Conservation (phyloP, 2,113 vertebrate genomes). For the Aviceda subcristata region DNA sequence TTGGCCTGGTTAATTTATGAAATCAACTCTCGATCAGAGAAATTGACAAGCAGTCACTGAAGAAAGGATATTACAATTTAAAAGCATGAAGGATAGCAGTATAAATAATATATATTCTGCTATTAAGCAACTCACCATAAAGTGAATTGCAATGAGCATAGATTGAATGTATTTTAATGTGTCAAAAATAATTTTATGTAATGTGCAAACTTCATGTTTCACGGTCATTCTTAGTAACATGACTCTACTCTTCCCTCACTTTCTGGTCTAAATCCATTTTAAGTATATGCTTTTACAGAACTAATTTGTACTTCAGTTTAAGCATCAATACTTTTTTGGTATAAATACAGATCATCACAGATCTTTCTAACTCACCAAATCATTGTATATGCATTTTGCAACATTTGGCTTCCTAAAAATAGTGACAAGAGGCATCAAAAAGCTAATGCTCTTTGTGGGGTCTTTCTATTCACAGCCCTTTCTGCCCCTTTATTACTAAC, state of each 20-base stretch:
- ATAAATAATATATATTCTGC: conserved; percentile 71
- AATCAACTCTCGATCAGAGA: conserved; percentile 75
- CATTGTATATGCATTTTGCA: not conserved
- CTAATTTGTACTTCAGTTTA: not conserved
- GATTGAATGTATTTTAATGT: conserved; percentile 47
- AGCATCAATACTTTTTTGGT: not conserved
- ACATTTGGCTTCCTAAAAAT: not conserved
- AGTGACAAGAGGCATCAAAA: not conserved
- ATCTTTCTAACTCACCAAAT: not conserved
- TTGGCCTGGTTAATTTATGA: conserved; percentile 75
- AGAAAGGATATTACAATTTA: conserved; percentile 72
- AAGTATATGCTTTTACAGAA: not conserved
- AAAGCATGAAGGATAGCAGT: conserved; percentile 71
- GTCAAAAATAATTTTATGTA: conserved; percentile 61
- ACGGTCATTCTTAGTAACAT: conserved; percentile 16
- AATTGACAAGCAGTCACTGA: conserved; percentile 75
- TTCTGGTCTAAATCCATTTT: conserved; percentile 14
- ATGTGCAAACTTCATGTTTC: conserved; percentile 55
- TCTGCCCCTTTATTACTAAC: not conserved
- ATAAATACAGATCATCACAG: not conserved
- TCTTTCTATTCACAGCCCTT: not conserved
- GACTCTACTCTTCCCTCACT: not conserved
- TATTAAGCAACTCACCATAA: conserved; percentile 66
- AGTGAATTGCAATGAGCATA: conserved; percentile 66
- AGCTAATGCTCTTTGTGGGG: not conserved